Base-by-base conservation (phyloP, 2,113 vertebrate species). In the Eulemur macaco region DNA sequence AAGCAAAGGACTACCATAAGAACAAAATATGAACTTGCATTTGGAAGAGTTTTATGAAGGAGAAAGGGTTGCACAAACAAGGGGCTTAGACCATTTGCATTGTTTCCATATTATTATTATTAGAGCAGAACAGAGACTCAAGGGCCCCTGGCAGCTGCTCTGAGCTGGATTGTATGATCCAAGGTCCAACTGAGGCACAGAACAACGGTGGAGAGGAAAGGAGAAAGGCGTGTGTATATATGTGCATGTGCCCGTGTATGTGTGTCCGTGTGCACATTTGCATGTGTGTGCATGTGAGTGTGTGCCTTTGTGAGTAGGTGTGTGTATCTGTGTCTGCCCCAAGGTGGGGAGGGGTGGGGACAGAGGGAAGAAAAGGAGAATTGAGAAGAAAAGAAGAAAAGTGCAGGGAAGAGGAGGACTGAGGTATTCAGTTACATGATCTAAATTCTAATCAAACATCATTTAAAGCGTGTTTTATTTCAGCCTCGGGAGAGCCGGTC, bases 401-500 rank as follows among this genome's bases (percentile, higher is more conserved):
- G 98, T 98, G 97, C 98, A 95, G 96, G 98, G 94, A 89, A 98
- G 98, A 99, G 98, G 98, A 98, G 98, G 98, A 98, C 99, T 98
- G 96, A 98, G 99, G 99, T 98, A 98, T 99, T 99, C 99, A 98
- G 99, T 99, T 99, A 99, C 99, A 99, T 99, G 99, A 99, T 99
- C 99, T 99, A 99, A 99, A 99, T 99, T 99, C 99, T 99, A 99
- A 99, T 99, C 99, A 99, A 99, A 99, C 99, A 99, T 99, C 99
- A 99, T 99, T 99, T 99, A 99, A 99, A 99, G 99, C 99, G 99
- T 99, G 99, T 99, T 99, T 99, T 99, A 99, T 99, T 99, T 99
- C 99, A 99, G 99, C 98, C 99, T 99, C 99, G 98, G 98, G 99
- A 99, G 99, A 99, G 99, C 99, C 96, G 96, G 99, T 99, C 99